These are phyloP conservation scores for Cantharis nigra DNA, from an alignment of 2,888 invertebrate species.

Conservation along the genomic window DNA sequence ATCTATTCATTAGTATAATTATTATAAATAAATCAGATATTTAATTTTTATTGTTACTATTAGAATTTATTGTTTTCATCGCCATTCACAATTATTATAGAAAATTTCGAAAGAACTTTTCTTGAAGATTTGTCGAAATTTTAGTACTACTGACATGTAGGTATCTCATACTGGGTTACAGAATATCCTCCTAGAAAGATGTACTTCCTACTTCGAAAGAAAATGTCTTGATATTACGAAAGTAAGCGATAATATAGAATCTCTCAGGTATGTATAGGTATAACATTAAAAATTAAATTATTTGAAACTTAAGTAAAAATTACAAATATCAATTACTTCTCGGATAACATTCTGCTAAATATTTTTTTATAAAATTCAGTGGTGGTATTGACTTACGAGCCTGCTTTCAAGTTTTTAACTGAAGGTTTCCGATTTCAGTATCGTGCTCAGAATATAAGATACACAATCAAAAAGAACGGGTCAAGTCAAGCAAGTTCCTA, in stretches of 20 bases:
- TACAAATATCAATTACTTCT: not conserved
- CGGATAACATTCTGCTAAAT: conserved; percentile 6
- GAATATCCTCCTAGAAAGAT: not conserved
- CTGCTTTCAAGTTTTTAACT: conserved; percentile 19
- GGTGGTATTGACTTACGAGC: conserved; percentile 15
- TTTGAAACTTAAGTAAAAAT: not conserved
- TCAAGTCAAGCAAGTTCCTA: conserved; percentile 11
- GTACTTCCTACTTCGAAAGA: not conserved
- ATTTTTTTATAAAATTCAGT: conserved; percentile 9
- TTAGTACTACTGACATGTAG: not conserved
- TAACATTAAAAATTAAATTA: not conserved
- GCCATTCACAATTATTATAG: not conserved
- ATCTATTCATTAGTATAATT: not conserved
- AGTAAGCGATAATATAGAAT: not conserved
- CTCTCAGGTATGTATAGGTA: not conserved
- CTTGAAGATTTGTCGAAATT: not conserved
- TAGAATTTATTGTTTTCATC: not conserved
- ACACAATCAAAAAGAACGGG: conserved; percentile 20
- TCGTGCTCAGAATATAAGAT: conserved; percentile 22
- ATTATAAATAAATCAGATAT: too few relatives aligned
- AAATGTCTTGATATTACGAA: not conserved
- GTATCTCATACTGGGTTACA: not conserved
- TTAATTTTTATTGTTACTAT: too few relatives aligned
- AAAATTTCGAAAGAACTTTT: not conserved
- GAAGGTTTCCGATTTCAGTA: conserved; percentile 23